Base-by-base conservation (phyloP, 2,888 invertebrate genomes). In the Tenthredo livida region DNA sequence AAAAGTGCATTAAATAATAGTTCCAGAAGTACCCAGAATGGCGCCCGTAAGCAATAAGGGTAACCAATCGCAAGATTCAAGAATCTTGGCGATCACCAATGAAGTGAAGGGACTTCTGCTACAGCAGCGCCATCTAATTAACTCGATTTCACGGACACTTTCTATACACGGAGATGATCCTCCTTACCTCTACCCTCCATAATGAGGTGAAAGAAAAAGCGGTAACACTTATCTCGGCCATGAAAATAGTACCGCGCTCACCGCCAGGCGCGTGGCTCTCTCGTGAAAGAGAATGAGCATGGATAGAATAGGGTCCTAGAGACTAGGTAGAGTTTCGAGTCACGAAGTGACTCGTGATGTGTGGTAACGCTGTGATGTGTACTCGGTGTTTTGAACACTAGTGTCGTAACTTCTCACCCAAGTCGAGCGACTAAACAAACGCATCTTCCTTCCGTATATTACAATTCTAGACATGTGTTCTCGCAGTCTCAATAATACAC, bases 391-490 rank as follows among this genome's bases (percentile, higher is more conserved):
- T 21, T n/a, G 37, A 43, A 73, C 72, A 43, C 21, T 5, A 43
- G 43, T 47, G 47, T 43, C 43, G 72, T n/a, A 40, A 43, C 25
- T 43, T 15, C 72, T 40, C 25, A 73, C 43, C 43, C 43, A 15
- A 9, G 21, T n/a, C 15, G 5, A 67, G 17, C 12, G 7, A 25
- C 21, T 70, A 37, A 70, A 73, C 72, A 73, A 73, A 43, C 72
- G 43, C 25, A 73, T 43, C 72, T 73, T 43, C 43, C 37, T 73
- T 15, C n/a, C 40, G 72, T 73, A 43, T 73, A 73, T 73, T 73
- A 43, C 43, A n/a, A 73, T 73, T 73, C 43, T 12, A 9, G 21
- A 43, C 72, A 43, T 73, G 72, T 43, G 43, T 73, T 40, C 21
- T 15, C 72, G 4, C 40, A 21, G 40, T n/a, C 72, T 73, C 25